Conservation (phyloP, 2,113 vertebrate species). For the Cyphomyrus discorhynchus region DNA sequence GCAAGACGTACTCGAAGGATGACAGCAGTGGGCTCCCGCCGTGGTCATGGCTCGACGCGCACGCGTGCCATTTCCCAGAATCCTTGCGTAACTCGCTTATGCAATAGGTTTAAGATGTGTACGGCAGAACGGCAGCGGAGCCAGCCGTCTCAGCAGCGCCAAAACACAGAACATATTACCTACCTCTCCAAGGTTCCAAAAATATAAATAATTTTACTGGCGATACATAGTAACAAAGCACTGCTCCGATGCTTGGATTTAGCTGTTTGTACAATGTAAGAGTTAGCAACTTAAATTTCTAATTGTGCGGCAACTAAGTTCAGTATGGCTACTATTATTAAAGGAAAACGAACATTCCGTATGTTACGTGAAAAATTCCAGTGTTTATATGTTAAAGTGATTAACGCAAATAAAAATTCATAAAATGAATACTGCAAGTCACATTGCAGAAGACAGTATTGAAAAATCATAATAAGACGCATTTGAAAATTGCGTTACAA, state of each 20-base stretch:
- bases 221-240: not conserved
- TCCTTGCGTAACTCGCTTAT: conserved; percentile 6
- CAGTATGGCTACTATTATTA: not conserved
- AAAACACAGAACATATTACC: not conserved
- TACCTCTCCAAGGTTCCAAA: not conserved
- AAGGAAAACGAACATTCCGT: not conserved
- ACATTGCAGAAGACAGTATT: not conserved
- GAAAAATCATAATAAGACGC: not conserved
- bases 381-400: not conserved
- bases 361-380: not conserved
- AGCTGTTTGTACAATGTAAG: not conserved
- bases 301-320: not conserved
- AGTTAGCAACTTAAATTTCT: not conserved
- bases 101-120: conserved; percentile 12
- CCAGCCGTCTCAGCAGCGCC: not conserved
- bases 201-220: not conserved
- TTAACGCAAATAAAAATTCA: not conserved
- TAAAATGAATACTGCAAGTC: not conserved
- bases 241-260: not conserved
- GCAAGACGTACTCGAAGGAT: not conserved
- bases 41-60: not conserved
- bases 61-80: not conserved
- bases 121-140: not conserved
- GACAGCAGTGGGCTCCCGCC: not conserved
- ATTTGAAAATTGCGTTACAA: not conserved